phyloP scores from a whole-genome alignment of 2,888 invertebrate species.

The Nebria salina region DNA sequence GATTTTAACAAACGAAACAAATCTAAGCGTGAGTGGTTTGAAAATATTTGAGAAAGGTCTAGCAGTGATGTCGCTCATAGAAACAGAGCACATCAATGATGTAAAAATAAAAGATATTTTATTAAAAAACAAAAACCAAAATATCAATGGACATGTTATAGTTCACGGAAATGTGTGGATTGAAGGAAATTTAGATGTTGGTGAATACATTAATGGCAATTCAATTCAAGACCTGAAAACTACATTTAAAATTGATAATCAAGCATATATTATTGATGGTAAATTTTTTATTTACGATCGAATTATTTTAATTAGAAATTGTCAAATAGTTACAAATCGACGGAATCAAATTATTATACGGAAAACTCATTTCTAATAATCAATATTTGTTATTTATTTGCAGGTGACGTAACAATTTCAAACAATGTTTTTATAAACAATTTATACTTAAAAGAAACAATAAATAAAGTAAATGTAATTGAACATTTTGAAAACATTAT shows the following conservation, averaged over 20 bases:
- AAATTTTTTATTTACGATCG: slow-evolving; percentile 7
- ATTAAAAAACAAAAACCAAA: slow-evolving; percentile 58
- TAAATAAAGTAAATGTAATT: slow-evolving; percentile 53
- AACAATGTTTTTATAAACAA: slow-evolving; percentile 51
- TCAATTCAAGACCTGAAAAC: slow-evolving; percentile 52
- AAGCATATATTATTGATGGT: slow-evolving; percentile 55
- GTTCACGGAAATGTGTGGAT: slow-evolving; percentile 57
- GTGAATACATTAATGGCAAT: slow-evolving; percentile 56
- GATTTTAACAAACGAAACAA: slow-evolving; percentile 59
- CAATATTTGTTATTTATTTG: neutral
- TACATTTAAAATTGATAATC: slow-evolving; percentile 51
- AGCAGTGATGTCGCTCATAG: slow-evolving; percentile 55
- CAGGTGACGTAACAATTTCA: slow-evolving; percentile 57
- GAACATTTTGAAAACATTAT: slow-evolving; percentile 55
- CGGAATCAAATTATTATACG: too few relatives aligned
- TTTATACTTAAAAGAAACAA: slow-evolving; percentile 53
- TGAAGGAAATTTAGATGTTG: slow-evolving; percentile 57
- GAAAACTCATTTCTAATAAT: too few relatives aligned
- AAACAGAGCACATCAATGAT: slow-evolving; percentile 60
- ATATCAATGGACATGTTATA: slow-evolving; percentile 54
- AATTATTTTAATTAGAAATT: slow-evolving; percentile 5
- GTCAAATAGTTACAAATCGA: too few relatives aligned
- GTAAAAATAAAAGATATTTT: slow-evolving; percentile 60
- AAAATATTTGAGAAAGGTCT: slow-evolving; percentile 59
- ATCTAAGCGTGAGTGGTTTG: slow-evolving; percentile 53